A percentile compares a stretch with the other conserved stretches of the same genome.
Evolutionary conservation across 35 echinoderm and acorn worm species (phyloP).

Genomic region (Acanthaster planci): DNA sequence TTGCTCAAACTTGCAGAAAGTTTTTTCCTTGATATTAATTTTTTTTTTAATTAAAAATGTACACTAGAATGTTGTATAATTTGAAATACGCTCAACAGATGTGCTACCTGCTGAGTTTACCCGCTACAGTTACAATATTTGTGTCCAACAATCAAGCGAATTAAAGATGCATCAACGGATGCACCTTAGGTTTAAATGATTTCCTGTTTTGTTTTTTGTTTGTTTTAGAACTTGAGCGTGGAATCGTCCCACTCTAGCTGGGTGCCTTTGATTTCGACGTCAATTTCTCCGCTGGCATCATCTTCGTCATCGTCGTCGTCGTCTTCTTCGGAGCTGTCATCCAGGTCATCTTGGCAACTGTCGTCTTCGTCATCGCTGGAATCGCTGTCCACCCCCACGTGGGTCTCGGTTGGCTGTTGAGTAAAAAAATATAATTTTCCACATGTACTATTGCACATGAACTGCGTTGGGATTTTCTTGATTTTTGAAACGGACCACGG

Average conservation of each 20-base stretch:
- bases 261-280: conserved; percentile 85
- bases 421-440: too few species aligned
- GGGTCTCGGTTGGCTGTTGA: conserved; percentile 56
- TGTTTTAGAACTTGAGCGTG: conserved; percentile 79
- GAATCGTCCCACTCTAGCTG: conserved; percentile 90
- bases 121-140: neutral
- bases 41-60: neutral
- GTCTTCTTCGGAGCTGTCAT: conserved; percentile 79
- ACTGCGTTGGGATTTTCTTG: too few species aligned
- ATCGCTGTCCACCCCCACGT: neutral
- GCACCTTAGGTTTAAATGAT: neutral
- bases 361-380: conserved; percentile 22
- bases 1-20: neutral
- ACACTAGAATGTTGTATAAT: conserved; percentile 21
- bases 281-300: conserved; percentile 62
- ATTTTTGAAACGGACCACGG: too few species aligned
- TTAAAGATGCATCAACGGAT: conserved; percentile 16
- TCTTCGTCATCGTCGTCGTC: conserved; percentile 89
- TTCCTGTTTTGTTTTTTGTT: neutral
- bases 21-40: neutral
- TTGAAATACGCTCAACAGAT: too few species aligned
- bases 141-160: neutral
- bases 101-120: conserved; percentile 1
- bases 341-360: conserved; percentile 43
- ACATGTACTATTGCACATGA: too few species aligned